Evolutionary conservation across 2,888 invertebrate genomes (phyloP), one percentile per base, ranked within the genome.

Genomic region (Oligia fasciuncula): DNA sequence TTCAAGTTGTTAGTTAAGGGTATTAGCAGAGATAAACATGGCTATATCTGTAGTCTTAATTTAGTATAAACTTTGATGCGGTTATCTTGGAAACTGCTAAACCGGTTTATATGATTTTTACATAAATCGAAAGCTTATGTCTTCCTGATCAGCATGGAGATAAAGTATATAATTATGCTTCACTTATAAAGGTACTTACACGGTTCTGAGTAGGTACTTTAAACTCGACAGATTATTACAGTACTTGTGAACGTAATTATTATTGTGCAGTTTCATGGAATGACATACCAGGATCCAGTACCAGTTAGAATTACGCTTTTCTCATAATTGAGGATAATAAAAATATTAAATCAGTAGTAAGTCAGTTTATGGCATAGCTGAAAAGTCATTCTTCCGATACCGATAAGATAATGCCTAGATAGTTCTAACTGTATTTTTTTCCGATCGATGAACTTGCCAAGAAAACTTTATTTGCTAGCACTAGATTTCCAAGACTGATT

Each of bases 71-170:
- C 76, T 77, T 80, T 75, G 77, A 85, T 81, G 77, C 17, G 66
- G 60, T 73, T 76, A 76, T 81, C 76, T 80, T 63, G 17, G 76
- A 72, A 80, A 84, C 49, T 62, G 40, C 43, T 62, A 9, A 67
- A 87, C 82, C 67, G 72, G 86, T 84, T 84, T 69, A 63, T 71
- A 65, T 78, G 71, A 69, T 79, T 84, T 85, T 82, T 84, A 81
- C 86, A 81, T 83, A 87, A 85, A 87, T 83, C 79, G 77, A 81
- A 85, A 87, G 79, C 87, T 83, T 81, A 84, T 88, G 80, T 83
- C 80, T 88, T 88, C 84, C 80, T 83, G 86, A 87, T 88, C 76
- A 77, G 71, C 70, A 74, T 79, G 6, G 63, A 88, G 84, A 87
- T 88, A 87, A 81, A 78, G 57, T 77, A 80, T 83, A 46, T 79